Base-by-base conservation (phyloP, 2,113 vertebrate species). In the Prochilodus magdalenae region DNA sequence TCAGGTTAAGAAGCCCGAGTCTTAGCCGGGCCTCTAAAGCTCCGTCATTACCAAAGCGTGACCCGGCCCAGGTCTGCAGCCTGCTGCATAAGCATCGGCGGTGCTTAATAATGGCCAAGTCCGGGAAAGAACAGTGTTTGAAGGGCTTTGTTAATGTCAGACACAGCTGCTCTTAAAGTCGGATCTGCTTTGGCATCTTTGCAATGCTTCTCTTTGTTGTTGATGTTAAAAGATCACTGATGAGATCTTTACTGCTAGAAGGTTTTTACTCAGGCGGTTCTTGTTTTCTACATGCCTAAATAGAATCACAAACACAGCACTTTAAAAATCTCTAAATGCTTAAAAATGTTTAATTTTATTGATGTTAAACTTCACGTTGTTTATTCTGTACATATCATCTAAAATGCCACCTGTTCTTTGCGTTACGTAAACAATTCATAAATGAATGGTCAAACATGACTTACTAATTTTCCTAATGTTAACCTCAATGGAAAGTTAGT, bases 21-120 rank as follows among this genome's bases (percentile, higher is more conserved):
- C 90, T 94, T 94, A 94, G 90, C 92, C 87, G 89, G 90, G 92
- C 93, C 94, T 93, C 90, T 88, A 88, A 91, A 88, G 87, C 88
- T 87, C 33, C 84, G 85, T 90, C 87, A 92, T 92, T 88, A 87
- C 86, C 81, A 83, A 89, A 73, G 86, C 89, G 89, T 87, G 84
- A 86, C 87, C 89, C 91, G 90, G 88, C 91, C 92, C 89, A 90
- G 90, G 92, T 90, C 91, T 91, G 26, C 60, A 85, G 76, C 72
- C 63, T 74, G 24, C 75, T 55, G 72, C 71, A 69, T 57, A 16
- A 71, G 59, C 67, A 62, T 75, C 27, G 63, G 49, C 49, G 15
- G 40, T 72, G 59, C 76, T 57, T 49, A 13, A 20, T 27, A 80
- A 72, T 66, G 72, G 44, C 63, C 57, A 75, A 27, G 30, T 51